Evolutionary conservation across 2,888 invertebrate species (phyloP), one percentile per base, ranked within the genome.

Genomic region (Polietes domitor): DNA sequence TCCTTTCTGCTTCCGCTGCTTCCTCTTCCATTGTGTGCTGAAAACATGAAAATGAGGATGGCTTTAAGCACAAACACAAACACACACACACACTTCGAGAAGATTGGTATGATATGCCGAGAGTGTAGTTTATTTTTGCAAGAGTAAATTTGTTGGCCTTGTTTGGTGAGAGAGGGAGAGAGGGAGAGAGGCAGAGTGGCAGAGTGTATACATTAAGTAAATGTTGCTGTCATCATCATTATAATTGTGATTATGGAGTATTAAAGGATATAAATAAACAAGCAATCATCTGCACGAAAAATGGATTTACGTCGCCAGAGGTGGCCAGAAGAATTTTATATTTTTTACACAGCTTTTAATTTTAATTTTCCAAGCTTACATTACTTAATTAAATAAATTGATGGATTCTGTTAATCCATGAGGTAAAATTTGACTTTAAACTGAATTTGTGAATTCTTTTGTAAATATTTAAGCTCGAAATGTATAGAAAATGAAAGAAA

Each of bases 181-280:
- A 12, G 55, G 75, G 75, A 82, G 80, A 76, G 71, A 77, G 80
- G 83, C 41, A 61, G 71, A 78, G 80, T 61, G 55, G 43, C 21
- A 77, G 19, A 80, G 72, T 58, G 85, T 86, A 86, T 86, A 87
- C 88, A 88, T 90, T 89, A 89, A 88, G 88, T 88, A 88, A 89
- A 88, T 89, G 87, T 89, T 90, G 88, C 88, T 83, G 89, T 90
- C 89, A 88, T 88, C 89, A 88, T 89, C 28, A 76, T 80, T 80
- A 71, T 61, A 58, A 63, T 53, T 63, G 75, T 63, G 75, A 71
- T 71, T 73, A 75, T 75, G 63, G 50, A 12, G 43, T 50, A 58
- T 74, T 37, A 61, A 50, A 50, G 37, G 61, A 65, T 65, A 65
- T 76, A 72, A n/a, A 72, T 37, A 77, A 68, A 65, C 41, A 19